Conservation (phyloP, 2,888 invertebrate species). For the Clusia tigrina region DNA sequence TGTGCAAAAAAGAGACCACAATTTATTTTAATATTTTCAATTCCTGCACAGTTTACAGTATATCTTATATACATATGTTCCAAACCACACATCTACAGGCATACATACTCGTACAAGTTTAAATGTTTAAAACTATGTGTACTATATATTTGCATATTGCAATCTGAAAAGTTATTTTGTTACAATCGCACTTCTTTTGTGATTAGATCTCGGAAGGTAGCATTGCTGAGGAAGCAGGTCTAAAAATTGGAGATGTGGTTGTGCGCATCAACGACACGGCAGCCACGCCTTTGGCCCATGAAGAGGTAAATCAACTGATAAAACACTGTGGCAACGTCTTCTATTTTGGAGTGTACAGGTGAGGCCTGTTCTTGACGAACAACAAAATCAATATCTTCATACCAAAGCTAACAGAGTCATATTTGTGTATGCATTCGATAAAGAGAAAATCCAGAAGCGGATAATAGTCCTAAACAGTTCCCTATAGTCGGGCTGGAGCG, state of each 20-base stretch:
- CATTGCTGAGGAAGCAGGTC: slow-evolving; percentile 82
- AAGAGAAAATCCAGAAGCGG: slow-evolving; percentile 48
- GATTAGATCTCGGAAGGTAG: slow-evolving; percentile 80
- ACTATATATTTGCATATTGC: too few relatives aligned
- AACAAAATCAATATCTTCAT: neutral
- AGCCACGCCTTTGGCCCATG: slow-evolving; percentile 76
- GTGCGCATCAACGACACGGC: slow-evolving; percentile 77
- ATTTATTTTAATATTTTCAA: too few relatives aligned
- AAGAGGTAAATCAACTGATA: slow-evolving; percentile 79
- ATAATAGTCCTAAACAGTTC: slow-evolving; percentile 43
- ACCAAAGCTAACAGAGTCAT: slow-evolving; percentile 29
- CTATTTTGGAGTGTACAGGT: slow-evolving; percentile 68
- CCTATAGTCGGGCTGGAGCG: slow-evolving; percentile 39
- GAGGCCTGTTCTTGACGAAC: slow-evolving; percentile 18
- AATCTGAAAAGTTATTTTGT: too few relatives aligned
- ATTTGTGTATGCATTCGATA: neutral
- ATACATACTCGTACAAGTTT: too few relatives aligned
- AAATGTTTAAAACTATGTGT: too few relatives aligned
- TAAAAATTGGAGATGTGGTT: slow-evolving; percentile 85
- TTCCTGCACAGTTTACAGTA: too few relatives aligned
- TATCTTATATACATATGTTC: too few relatives aligned
- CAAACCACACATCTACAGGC: too few relatives aligned
- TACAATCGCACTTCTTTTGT: neutral
- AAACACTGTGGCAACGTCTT: slow-evolving; percentile 76
- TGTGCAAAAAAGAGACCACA: too few relatives aligned